Evolutionary conservation across 35 echinoderm and acorn worm species (phyloP).

Genomic region (Acanthaster planci): DNA sequence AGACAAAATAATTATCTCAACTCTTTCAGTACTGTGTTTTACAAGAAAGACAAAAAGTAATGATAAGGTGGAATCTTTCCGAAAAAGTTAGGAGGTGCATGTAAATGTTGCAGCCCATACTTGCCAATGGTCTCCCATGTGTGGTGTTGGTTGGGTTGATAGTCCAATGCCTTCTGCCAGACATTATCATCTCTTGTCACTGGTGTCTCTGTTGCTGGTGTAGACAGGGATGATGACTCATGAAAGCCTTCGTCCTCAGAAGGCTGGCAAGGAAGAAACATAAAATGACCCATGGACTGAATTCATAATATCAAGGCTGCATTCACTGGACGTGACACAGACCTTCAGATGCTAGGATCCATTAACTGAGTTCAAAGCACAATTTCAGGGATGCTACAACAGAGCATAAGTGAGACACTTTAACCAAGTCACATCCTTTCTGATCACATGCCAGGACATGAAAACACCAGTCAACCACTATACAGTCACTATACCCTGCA

Average conservation of each 20-base stretch:
- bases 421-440: too few relatives aligned
- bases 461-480: too few relatives aligned
- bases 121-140: conserved; percentile 88
- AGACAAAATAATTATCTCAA: too few relatives aligned
- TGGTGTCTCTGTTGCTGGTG: conserved; percentile 39
- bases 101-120: conserved; percentile 34
- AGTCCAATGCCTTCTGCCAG: conserved; percentile 48
- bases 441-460: too few relatives aligned
- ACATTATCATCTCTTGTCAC: conserved; percentile 31
- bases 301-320: too few relatives aligned
- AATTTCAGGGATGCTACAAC: too few relatives aligned
- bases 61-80: background rate
- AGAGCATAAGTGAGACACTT: too few relatives aligned
- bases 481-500: too few relatives aligned
- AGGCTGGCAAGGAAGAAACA: conserved; percentile 14
- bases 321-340: too few relatives aligned
- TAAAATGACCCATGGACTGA: background rate
- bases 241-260: conserved; percentile 83
- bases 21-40: too few relatives aligned
- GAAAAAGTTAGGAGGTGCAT: background rate
- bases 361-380: too few relatives aligned
- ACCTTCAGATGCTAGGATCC: too few relatives aligned
- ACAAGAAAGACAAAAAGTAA: background rate
- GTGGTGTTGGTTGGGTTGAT: conserved; percentile 59
- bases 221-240: conserved; percentile 44